Percentiles rank a stretch among this genome's conserved stretches.
phyloP scores from a whole-genome alignment of 2,888 invertebrate genomes.

The Ernsta delagoae region DNA sequence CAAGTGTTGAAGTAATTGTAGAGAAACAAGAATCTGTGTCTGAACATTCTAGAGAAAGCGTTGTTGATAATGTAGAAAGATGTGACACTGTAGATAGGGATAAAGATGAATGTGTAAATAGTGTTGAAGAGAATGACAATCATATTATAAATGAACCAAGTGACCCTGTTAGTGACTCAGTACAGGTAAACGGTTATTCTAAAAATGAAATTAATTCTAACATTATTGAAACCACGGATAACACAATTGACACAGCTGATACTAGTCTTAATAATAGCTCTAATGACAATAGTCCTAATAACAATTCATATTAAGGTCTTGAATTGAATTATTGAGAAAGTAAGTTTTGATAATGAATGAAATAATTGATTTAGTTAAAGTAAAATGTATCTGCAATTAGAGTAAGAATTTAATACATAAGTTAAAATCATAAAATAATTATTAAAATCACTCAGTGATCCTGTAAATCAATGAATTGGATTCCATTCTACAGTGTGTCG shows the following conservation, averaged over 20 bases:
- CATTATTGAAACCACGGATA: slow-evolving; percentile 56
- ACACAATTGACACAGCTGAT: slow-evolving; percentile 47
- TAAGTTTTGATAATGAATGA: too few relatives aligned
- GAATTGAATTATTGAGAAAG: not conserved
- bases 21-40: slow-evolving; percentile 64
- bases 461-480: too few relatives aligned
- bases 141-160: slow-evolving; percentile 51
- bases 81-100: slow-evolving; percentile 60
- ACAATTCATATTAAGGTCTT: slow-evolving; percentile 67
- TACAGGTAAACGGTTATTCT: slow-evolving; percentile 52
- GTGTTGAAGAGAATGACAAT: slow-evolving; percentile 52
- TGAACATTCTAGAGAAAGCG: slow-evolving; percentile 49
- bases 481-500: too few relatives aligned
- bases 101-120: slow-evolving; percentile 57
- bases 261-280: slow-evolving; percentile 56
- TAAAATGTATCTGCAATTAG: too few relatives aligned
- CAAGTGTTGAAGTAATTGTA: slow-evolving; percentile 66
- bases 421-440: too few relatives aligned
- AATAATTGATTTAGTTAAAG: too few relatives aligned
- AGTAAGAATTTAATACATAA: too few relatives aligned
- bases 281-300: slow-evolving; percentile 75
- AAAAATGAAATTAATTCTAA: slow-evolving; percentile 78
- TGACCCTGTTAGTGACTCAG: slow-evolving; percentile 48
- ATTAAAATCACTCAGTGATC: too few relatives aligned
- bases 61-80: slow-evolving; percentile 52